Percentiles rank a stretch among this genome's conserved stretches.
Conservation (phyloP, 2,113 vertebrate genomes). For the Menidia beryllina region DNA sequence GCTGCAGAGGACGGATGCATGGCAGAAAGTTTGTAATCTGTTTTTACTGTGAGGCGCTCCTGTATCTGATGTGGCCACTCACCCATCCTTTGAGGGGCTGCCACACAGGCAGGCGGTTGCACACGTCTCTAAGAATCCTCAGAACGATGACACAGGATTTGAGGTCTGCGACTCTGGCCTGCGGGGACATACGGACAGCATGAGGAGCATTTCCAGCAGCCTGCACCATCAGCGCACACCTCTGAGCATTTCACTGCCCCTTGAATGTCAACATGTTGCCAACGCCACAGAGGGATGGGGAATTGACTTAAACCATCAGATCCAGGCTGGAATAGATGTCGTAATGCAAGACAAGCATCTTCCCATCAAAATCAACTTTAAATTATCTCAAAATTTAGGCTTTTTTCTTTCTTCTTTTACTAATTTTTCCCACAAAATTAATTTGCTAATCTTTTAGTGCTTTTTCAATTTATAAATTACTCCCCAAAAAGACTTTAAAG, state of each 20-base stretch:
- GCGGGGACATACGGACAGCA: slow-evolving; percentile 60
- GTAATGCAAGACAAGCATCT: background rate
- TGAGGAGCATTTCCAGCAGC: slow-evolving; percentile 19
- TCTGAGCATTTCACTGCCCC: background rate
- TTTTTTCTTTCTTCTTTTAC: background rate
- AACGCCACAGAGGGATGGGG: background rate
- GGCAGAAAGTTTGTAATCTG: no score
- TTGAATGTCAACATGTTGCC: background rate
- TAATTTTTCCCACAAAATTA: background rate
- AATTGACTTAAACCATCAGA: background rate
- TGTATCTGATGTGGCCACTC: slow-evolving; percentile 81
- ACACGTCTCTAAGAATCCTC: slow-evolving; percentile 93
- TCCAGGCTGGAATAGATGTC: background rate
- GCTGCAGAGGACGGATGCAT: slow-evolving; percentile 78
- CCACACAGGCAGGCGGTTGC: slow-evolving; percentile 91
- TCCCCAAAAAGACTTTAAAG: no score
- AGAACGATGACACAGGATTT: slow-evolving; percentile 95
- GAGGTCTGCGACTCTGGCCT: slow-evolving; percentile 94
- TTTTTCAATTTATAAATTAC: no score
- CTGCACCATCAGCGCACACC: background rate
- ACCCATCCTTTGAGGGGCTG: slow-evolving; percentile 94
- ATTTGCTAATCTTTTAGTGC: no score
- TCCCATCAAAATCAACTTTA: background rate
- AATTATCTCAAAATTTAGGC: no score
- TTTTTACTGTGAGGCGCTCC: no score